phyloP scores from a whole-genome alignment of 1,140 invertebrate genomes.

The Drosophila melanica region DNA sequence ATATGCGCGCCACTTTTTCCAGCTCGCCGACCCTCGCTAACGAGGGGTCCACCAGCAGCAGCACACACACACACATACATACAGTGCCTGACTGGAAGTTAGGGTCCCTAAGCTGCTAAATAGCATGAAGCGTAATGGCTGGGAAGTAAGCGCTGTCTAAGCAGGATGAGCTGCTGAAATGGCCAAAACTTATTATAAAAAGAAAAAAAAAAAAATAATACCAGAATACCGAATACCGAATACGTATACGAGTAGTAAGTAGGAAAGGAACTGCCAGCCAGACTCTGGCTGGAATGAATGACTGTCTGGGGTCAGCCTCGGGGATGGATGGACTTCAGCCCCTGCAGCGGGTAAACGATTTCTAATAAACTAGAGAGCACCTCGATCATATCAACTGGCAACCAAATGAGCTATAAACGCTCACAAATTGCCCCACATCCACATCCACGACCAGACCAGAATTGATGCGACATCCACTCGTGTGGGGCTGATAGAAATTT shows the following conservation, averaged over 20 bases:
- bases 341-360: constrained; percentile 23
- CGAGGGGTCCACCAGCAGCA: constrained; percentile 34
- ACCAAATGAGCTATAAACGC: constrained; percentile 77
- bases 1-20: constrained; percentile 52
- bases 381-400: constrained; percentile 60
- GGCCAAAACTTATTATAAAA: constrained; percentile 79
- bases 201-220: constrained; percentile 20
- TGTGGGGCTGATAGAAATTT: constrained; percentile 46
- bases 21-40: constrained; percentile 38
- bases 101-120: constrained; percentile 72
- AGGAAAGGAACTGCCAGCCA: constrained; percentile 10
- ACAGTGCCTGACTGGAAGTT: constrained; percentile 1
- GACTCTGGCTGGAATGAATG: constrained; percentile 3
- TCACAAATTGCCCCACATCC: constrained; percentile 57
- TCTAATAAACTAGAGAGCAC: constrained; percentile 33
- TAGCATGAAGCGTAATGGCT: constrained; percentile 68
- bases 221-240: constrained; percentile 48
- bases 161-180: constrained; percentile 76
- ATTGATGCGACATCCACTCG: constrained; percentile 24
- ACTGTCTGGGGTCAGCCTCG: not conserved
- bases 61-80: not conserved
- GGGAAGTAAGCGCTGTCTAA: constrained; percentile 73
- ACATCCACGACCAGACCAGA: too few relatives aligned
- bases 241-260: constrained; percentile 42
- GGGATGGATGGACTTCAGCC: not conserved